Conservation (phyloP, 2,113 vertebrate genomes). For the Drymodes brunneopygia region DNA sequence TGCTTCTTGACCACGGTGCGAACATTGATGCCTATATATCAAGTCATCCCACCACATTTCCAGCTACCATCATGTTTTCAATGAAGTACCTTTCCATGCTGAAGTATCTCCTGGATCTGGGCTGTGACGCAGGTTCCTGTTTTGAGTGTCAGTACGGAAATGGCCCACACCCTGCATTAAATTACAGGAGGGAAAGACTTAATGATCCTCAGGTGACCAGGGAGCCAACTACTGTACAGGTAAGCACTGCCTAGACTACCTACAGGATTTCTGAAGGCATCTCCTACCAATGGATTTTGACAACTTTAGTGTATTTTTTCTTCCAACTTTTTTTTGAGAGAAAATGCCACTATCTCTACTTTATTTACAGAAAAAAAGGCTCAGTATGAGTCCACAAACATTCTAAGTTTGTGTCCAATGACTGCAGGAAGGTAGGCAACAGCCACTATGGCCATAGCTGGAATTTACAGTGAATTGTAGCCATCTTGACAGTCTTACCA, state of each 20-base stretch:
- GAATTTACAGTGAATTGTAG: not conserved
- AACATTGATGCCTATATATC: slow-evolving; percentile 79
- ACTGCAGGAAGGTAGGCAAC: not conserved
- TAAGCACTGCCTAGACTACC: slow-evolving; percentile 16
- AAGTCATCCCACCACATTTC: slow-evolving; percentile 82
- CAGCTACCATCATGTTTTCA: slow-evolving; percentile 85
- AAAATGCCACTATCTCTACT: not conserved
- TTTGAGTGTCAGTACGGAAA: slow-evolving; percentile 83
- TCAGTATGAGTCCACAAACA: not conserved
- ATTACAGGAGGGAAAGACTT: slow-evolving; percentile 52
- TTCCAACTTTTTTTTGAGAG: not conserved
- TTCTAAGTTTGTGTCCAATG: not conserved
- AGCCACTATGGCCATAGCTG: not conserved
- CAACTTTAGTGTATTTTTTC: not conserved
- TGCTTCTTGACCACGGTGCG: slow-evolving; percentile 88
- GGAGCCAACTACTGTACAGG: slow-evolving; percentile 69
- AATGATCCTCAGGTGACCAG: slow-evolving; percentile 50
- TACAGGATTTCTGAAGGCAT: not conserved
- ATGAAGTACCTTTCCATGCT: slow-evolving; percentile 82
- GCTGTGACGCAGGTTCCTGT: slow-evolving; percentile 83
- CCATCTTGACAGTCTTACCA: not conserved
- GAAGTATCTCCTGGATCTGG: slow-evolving; percentile 86
- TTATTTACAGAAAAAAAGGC: not conserved
- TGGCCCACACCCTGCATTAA: slow-evolving; percentile 75
- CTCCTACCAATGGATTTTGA: not conserved